Percentiles rank a stretch among this genome's conserved stretches.
Conservation (phyloP, 2,888 invertebrate species). For the Eupsilia transversa region DNA sequence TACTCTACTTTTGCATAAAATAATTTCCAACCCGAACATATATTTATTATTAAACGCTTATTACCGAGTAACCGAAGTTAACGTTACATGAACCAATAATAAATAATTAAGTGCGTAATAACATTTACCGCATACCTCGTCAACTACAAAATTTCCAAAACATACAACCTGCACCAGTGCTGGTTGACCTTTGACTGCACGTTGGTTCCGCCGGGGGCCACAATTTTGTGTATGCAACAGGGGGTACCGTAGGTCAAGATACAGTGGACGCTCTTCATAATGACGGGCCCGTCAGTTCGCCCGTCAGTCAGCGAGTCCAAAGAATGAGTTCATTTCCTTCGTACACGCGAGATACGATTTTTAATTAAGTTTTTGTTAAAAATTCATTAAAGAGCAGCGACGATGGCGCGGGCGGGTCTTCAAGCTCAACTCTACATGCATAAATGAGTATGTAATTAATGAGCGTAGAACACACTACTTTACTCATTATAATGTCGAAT, state of each 20-base stretch:
- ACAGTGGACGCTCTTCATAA: conserved; percentile 81
- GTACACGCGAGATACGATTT: conserved; percentile 89
- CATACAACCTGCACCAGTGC: conserved; percentile 78
- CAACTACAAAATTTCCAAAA: conserved; percentile 85
- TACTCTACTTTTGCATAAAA: conserved; percentile 34
- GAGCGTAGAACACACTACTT: conserved; percentile 78
- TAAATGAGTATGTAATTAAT: conserved; percentile 88
- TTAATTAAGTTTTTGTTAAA: conserved; percentile 91
- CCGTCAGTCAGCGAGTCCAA: conserved; percentile 88
- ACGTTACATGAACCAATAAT: conserved; percentile 79
- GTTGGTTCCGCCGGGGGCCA: conserved; percentile 74
- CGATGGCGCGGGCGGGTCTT: conserved; percentile 80
- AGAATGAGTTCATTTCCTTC: conserved; percentile 91
- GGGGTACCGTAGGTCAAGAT: conserved; percentile 76
- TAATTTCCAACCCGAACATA: conserved; percentile 11
- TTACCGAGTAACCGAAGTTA: conserved; percentile 75
- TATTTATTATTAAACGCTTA: conserved; percentile 68
- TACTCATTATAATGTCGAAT: conserved; percentile 79
- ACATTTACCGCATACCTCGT: conserved; percentile 83
- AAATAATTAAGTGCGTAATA: conserved; percentile 85
- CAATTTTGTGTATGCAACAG: conserved; percentile 74
- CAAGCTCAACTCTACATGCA: conserved; percentile 80
- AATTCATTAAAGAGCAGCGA: conserved; percentile 88
- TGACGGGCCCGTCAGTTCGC: conserved; percentile 86
- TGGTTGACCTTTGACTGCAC: conserved; percentile 78